Evolutionary conservation across 2,797 vertebrate species (phyloP), one percentile per base, ranked within the genome.

Genomic region (Aphelocoma californica): DNA sequence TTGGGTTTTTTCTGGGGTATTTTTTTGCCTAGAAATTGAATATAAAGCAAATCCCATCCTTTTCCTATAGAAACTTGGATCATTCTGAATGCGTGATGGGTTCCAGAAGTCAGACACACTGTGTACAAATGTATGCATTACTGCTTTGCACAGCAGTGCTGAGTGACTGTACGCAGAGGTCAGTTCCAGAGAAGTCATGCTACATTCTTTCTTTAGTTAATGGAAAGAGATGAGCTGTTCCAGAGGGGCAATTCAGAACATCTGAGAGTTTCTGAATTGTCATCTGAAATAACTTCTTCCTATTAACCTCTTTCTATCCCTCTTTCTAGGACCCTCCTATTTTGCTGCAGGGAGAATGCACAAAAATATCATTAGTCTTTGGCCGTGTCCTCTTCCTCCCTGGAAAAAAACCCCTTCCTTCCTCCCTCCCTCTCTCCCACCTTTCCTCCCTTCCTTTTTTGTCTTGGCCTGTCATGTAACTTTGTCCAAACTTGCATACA

Each of bases 101-200:
- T 92, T 94, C 75, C 89, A 97, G 81, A 95, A 88, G 83, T 66
- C 83, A 85, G 56, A 80, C 25, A 51, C 7, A 10, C 36, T 74
- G 54, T 58, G 10, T 60, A 56, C 36, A 79, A 81, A 62, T 51
- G 6, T 38, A 29, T 19, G 13, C 38, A 42, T 81, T 86, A 70
- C 47, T 84, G 24, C 38, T 57, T 28, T 38, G 19, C 47, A n/a
- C 28, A 36, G 34, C n/a, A 75, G 20, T 19, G 18, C 40, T 73
- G 44, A 57, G 20, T 57, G 58, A 75, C 58, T 79, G 12, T 45
- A 82, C 1, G 3, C 11, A 79, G 58, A 80, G 10, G 23, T 66
- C 66, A 70, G 38, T 75, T 95, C 88, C 56, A 70, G 53, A 72
- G 34, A 90, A 81, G 56, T 81, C 40, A 32, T 2, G 1, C 74